Percentiles rank a stretch among this genome's conserved stretches.
Evolutionary conservation across 2,888 invertebrate species (phyloP).

Genomic region (Unio delphinus): DNA sequence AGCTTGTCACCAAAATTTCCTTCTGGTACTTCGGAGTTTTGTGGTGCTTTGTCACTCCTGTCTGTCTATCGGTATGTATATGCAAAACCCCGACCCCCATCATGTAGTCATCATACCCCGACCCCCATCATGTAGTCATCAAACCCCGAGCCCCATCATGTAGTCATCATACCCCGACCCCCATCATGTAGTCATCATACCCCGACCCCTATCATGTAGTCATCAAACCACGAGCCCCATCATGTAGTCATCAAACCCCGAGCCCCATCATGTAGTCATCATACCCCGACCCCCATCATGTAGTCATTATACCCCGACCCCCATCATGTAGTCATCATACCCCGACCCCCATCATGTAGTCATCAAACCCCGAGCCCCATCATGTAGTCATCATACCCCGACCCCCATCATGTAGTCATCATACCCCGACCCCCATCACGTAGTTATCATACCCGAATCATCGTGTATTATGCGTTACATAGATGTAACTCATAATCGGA

Average conservation of each 20-base stretch:
- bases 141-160: not conserved
- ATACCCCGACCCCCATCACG: not conserved
- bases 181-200: not conserved
- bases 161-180: not conserved
- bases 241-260: not conserved
- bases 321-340: not conserved
- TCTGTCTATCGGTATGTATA: slow-evolving; percentile 54
- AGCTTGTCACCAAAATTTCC: slow-evolving; percentile 20
- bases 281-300: not conserved
- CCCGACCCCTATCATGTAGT: too few relatives aligned
- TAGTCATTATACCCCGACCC: not conserved
- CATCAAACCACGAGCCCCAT: not conserved
- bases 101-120: not conserved
- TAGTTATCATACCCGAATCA: too few relatives aligned
- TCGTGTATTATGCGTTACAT: too few relatives aligned
- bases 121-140: too few relatives aligned
- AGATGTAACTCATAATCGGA: not conserved
- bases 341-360: too few relatives aligned
- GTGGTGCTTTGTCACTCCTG: slow-evolving; percentile 60
- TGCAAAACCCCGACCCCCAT: not conserved
- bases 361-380: not conserved
- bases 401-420: too few relatives aligned
- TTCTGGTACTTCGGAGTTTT: slow-evolving; percentile 53
- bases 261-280: too few relatives aligned
- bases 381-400: not conserved